A percentile compares a stretch with the other conserved stretches of the same genome.
Conservation (phyloP, 2,888 invertebrate genomes). For the Rhagonycha fulva region DNA sequence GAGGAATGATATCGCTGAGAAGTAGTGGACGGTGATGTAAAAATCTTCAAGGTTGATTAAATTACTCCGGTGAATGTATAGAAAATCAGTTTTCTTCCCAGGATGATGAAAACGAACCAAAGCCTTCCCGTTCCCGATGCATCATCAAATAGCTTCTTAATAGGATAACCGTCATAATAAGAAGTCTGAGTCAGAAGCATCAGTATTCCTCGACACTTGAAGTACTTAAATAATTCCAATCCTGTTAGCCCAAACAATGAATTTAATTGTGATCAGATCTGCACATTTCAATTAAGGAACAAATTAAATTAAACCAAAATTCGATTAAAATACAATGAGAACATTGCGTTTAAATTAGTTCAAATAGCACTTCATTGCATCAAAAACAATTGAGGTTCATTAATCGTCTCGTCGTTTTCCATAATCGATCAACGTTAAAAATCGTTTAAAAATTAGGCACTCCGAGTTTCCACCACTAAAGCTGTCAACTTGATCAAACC, state of each 20-base stretch:
- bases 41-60: background rate
- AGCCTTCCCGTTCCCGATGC: background rate
- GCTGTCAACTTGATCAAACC: background rate
- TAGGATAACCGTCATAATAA: background rate
- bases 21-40: background rate
- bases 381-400: conserved; percentile 9
- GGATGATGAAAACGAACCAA: background rate
- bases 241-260: background rate
- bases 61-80: background rate
- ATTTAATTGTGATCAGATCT: background rate
- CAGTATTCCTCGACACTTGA: background rate
- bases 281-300: background rate
- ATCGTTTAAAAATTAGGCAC: background rate
- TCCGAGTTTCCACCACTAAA: background rate
- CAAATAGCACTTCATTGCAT: background rate
- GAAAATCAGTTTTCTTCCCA: background rate
- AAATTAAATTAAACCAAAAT: background rate
- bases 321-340: background rate
- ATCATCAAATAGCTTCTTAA: background rate
- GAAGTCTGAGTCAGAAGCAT: background rate
- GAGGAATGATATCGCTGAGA: background rate
- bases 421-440: background rate
- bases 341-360: background rate
- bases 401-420: background rate
- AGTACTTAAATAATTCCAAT: background rate